A percentile compares a stretch with the other conserved stretches of the same genome.
These are phyloP conservation scores for Grammomys surdaster DNA, from an alignment of 2,113 vertebrate genomes.

Conservation along the genomic window DNA sequence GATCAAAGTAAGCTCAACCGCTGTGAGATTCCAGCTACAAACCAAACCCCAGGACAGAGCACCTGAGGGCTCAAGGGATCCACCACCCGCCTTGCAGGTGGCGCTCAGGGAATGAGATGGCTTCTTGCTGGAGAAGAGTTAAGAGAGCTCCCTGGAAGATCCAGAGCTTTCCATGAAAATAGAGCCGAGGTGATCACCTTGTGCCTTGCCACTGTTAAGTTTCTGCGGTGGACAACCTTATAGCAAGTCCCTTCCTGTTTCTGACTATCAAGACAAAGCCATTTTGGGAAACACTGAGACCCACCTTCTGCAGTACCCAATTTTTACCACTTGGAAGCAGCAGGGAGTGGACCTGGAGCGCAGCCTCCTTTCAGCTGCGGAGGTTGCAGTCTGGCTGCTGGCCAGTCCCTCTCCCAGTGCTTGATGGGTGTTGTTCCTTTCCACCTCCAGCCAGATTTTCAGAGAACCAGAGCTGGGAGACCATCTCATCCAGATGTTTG, in stretches of 20 bases:
- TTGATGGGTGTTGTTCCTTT: background rate
- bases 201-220: background rate
- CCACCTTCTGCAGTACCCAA: background rate
- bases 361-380: background rate
- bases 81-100: background rate
- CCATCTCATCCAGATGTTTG: background rate
- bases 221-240: background rate
- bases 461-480: background rate
- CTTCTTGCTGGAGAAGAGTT: background rate
- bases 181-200: background rate
- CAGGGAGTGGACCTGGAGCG: background rate
- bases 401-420: background rate
- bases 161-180: background rate
- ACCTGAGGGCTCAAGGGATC: background rate
- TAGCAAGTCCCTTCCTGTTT: background rate
- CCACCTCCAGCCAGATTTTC: background rate
- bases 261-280: background rate
- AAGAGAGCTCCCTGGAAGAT: background rate
- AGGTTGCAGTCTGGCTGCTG: background rate
- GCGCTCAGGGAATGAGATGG: background rate
- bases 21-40: background rate
- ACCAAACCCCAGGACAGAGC: background rate
- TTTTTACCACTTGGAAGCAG: conserved; percentile 24
- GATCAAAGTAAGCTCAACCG: background rate
- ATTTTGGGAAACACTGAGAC: background rate